phyloP scores from a whole-genome alignment of 2,888 invertebrate genomes.

The Melinaea menophilus region DNA sequence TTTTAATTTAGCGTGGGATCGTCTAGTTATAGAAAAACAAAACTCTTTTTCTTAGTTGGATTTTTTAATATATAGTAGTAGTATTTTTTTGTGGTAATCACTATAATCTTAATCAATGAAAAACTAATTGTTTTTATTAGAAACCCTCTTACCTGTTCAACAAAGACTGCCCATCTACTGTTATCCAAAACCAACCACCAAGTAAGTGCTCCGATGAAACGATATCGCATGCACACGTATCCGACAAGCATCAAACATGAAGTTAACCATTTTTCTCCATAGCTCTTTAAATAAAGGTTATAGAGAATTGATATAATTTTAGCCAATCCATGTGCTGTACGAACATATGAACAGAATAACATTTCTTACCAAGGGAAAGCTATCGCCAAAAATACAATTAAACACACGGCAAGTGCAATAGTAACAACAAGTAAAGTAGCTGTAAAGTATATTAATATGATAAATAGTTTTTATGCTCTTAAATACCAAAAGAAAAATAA shows the following conservation, averaged over 20 bases:
- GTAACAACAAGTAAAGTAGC: slow-evolving; percentile 62
- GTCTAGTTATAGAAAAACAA: too few species aligned
- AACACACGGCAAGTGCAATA: slow-evolving; percentile 60
- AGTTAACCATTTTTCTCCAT: slow-evolving; percentile 55
- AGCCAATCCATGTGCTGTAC: background rate
- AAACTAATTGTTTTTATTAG: slow-evolving; percentile 1
- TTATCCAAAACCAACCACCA: slow-evolving; percentile 59
- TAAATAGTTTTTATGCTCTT: background rate
- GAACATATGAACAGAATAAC: background rate
- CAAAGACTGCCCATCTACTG: slow-evolving; percentile 50
- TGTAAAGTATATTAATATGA: slow-evolving; percentile 35
- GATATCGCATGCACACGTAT: slow-evolving; percentile 54
- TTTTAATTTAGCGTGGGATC: too few species aligned
- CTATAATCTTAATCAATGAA: too few species aligned
- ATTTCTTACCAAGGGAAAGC: slow-evolving; percentile 58
- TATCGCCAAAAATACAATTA: slow-evolving; percentile 65
- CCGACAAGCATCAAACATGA: slow-evolving; percentile 55
- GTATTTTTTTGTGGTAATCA: too few species aligned
- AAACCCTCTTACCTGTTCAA: slow-evolving; percentile 50
- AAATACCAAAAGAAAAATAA: background rate
- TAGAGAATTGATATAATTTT: background rate
- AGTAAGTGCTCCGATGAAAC: slow-evolving; percentile 58
- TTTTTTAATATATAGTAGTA: too few species aligned
- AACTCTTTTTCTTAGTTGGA: too few species aligned
- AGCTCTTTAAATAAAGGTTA: slow-evolving; percentile 37